Evolutionary conservation across 2,113 vertebrate species (phyloP), one percentile per base, ranked within the genome.

Genomic region (Thermophis baileyi): DNA sequence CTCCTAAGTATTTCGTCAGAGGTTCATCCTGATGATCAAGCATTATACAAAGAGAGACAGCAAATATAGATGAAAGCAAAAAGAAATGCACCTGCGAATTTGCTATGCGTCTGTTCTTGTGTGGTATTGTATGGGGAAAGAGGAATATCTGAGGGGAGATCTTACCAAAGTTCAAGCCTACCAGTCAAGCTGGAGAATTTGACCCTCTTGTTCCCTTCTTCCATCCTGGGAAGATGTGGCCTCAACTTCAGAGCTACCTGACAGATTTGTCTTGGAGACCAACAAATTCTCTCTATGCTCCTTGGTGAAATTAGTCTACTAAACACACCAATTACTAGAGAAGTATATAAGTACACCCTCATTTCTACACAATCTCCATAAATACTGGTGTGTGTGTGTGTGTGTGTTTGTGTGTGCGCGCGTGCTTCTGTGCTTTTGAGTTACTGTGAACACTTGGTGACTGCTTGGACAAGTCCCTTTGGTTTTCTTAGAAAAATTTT

Each of bases 1-100:
- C 88, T 93, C 44, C 90, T 87, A 57, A 25, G 89, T 0, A 55
- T 57, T 60, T 94, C 22, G 47, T 91, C 92, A 92, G 20, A 91
- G 87, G 74, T 69, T 94, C 94, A 88, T 93, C 49, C 94, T 92
- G 87, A 94, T 54, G 0, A 91, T 87, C 88, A 93, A 69, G 53
- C 1, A 89, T 20, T 0, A 35, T 85, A 25, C 60, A 63, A 93
- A 90, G 14, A 69, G 35, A 47, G 30, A 30, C 91, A 51, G 40
- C 14, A 44, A 86, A 85, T 22, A 0, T 25, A 89, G 63, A 47
- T 63, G 63, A 53, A 30, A 60, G 2, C 0, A 25, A 50, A 57
- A 57, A 57, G 8, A 69, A 90, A 87, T 9, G 35, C 30, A 24
- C 4, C 6, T 0, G 0, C 2, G 47, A 9, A 86, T 1, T 40